Percentiles rank a stretch among this genome's conserved stretches.
Evolutionary conservation across 2,888 invertebrate species (phyloP).

Genomic region (Rhamnusium bicolor): DNA sequence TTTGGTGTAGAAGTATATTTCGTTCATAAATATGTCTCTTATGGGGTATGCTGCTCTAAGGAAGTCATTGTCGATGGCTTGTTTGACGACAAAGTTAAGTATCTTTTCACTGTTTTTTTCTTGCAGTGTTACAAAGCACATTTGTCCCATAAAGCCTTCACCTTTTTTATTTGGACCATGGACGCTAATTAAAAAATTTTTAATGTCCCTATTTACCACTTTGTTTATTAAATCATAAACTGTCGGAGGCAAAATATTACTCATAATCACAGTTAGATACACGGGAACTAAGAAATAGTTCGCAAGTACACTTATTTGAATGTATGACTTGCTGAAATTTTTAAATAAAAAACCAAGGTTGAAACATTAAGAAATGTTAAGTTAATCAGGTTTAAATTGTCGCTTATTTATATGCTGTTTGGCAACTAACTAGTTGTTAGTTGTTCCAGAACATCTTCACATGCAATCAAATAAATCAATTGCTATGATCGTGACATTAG

Average conservation of each 20-base stretch:
- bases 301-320: no score
- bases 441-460: no score
- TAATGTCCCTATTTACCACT: neutral
- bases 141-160: slow-evolving; percentile 43
- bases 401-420: no score
- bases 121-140: slow-evolving; percentile 33
- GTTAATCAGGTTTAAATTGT: no score
- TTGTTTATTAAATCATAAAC: neutral
- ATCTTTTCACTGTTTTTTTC: slow-evolving; percentile 11
- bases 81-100: slow-evolving; percentile 38
- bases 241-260: neutral
- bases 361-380: no score
- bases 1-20: slow-evolving; percentile 39
- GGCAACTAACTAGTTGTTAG: no score
- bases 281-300: no score
- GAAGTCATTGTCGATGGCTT: slow-evolving; percentile 19
- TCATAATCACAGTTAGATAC: neutral
- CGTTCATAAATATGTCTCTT: slow-evolving; percentile 35
- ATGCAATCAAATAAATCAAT: no score
- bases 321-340: no score
- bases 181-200: neutral
- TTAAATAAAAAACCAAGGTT: no score
- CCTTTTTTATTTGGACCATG: slow-evolving; percentile 30
- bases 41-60: slow-evolving; percentile 32
- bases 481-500: no score